phyloP scores from a whole-genome alignment of 2,888 invertebrate genomes.

The Deroplatys truncata region DNA sequence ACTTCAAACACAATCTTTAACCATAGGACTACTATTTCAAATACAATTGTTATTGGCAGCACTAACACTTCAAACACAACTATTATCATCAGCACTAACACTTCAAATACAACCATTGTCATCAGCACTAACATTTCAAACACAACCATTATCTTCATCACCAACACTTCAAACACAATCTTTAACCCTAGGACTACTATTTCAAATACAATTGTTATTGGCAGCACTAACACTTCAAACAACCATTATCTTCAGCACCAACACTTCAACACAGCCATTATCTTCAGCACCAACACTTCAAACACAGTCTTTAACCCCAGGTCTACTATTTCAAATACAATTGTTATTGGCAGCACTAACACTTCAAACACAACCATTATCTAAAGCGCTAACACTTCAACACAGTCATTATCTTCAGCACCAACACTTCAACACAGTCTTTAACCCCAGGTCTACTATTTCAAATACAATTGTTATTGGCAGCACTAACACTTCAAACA shows the following conservation, averaged over 20 bases:
- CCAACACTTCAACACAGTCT: neutral
- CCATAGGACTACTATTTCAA: neutral
- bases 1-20: too few relatives aligned
- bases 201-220: too few relatives aligned
- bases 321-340: neutral
- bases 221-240: too few relatives aligned
- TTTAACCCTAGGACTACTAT: too few relatives aligned
- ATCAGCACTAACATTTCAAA: neutral
- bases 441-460: neutral
- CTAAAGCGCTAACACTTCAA: too few relatives aligned
- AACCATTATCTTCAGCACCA: too few relatives aligned
- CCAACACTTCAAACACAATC: neutral
- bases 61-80: too few relatives aligned
- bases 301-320: neutral
- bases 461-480: neutral
- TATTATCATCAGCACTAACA: neutral
- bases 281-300: too few relatives aligned
- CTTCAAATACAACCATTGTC: neutral
- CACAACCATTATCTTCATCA: neutral
- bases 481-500: neutral
- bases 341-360: neutral
- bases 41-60: neutral
- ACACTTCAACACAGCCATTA: too few relatives aligned
- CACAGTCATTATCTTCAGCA: neutral
- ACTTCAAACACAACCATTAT: neutral